A percentile compares a stretch with the other conserved stretches of the same genome.
These are phyloP conservation scores for Pao palembangensis DNA, from an alignment of 2,113 vertebrate genomes.

Conservation along the genomic window DNA sequence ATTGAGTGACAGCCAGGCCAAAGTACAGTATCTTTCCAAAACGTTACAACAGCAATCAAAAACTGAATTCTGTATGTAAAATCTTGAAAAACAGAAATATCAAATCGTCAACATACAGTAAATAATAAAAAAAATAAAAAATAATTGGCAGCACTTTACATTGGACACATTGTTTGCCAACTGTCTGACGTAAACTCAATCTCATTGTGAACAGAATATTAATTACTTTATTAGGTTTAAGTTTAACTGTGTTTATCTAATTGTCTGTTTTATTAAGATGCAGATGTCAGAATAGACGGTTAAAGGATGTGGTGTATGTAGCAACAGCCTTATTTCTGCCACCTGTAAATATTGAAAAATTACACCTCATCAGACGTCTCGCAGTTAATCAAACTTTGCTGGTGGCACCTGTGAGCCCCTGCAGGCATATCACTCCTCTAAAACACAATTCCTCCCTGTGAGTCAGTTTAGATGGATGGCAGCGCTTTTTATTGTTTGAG, in stretches of 20 bases:
- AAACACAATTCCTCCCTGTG: conserved; percentile 41
- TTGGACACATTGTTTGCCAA: too few species aligned
- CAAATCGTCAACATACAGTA: too few species aligned
- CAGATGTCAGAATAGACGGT: conserved; percentile 24
- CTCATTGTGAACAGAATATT: too few species aligned
- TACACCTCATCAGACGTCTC: conserved; percentile 33
- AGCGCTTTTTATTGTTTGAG: conserved; percentile 68
- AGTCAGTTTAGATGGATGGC: conserved; percentile 58
- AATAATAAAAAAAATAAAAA: too few species aligned
- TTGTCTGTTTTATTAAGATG: not conserved
- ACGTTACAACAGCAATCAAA: too few species aligned
- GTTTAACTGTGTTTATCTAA: not conserved
- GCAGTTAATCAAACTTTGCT: conserved; percentile 59
- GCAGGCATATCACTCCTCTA: conserved; percentile 24
- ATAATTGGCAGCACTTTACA: too few species aligned
- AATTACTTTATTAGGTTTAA: too few species aligned
- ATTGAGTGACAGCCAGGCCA: too few species aligned
- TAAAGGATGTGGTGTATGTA: conserved; percentile 13
- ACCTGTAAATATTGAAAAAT: conserved; percentile 39
- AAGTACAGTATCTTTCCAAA: too few species aligned
- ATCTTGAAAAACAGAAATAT: too few species aligned
- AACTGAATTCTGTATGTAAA: too few species aligned
- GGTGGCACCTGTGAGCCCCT: conserved; percentile 51
- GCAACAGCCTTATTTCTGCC: conserved; percentile 19
- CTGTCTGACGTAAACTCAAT: too few species aligned